These are phyloP conservation scores for Parazoanthus swiftii DNA, from an alignment of 92 coral and sea anemone genomes.

Conservation along the genomic window DNA sequence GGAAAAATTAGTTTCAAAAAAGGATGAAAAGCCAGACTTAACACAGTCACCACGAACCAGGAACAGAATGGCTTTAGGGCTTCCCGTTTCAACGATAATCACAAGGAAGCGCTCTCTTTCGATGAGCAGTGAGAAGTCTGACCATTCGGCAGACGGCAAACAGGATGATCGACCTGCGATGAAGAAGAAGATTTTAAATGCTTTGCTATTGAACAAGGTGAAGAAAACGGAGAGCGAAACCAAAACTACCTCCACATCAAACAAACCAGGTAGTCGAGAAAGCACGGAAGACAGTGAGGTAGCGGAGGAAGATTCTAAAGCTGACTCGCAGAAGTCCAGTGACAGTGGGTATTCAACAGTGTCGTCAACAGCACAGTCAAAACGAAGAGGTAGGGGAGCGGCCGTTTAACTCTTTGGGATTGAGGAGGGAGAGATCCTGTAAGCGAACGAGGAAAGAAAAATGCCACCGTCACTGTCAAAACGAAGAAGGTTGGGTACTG, in stretches of 20 bases:
- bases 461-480: no score
- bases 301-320: background rate
- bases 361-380: no score
- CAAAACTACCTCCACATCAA: background rate
- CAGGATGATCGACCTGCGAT: background rate
- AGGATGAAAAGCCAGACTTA: conserved; percentile 15
- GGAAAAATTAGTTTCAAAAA: background rate
- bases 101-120: conserved; percentile 38
- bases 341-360: conserved; percentile 9
- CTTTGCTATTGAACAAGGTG: background rate
- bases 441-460: no score
- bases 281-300: background rate
- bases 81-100: conserved; percentile 8
- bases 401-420: no score
- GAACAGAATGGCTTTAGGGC: conserved; percentile 20
- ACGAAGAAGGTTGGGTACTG: no score
- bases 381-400: no score
- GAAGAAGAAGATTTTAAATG: conserved; percentile 10
- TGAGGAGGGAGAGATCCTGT: no score
- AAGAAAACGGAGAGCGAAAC: conserved; percentile 15
- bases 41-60: conserved; percentile 33
- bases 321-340: conserved; percentile 19
- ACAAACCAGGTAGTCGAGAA: conserved; percentile 1
- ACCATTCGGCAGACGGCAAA: conserved; percentile 11
- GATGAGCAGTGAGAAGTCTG: conserved; percentile 41